These are phyloP conservation scores for Urocolius indicus DNA, from an alignment of 2,113 vertebrate genomes.

Conservation along the genomic window DNA sequence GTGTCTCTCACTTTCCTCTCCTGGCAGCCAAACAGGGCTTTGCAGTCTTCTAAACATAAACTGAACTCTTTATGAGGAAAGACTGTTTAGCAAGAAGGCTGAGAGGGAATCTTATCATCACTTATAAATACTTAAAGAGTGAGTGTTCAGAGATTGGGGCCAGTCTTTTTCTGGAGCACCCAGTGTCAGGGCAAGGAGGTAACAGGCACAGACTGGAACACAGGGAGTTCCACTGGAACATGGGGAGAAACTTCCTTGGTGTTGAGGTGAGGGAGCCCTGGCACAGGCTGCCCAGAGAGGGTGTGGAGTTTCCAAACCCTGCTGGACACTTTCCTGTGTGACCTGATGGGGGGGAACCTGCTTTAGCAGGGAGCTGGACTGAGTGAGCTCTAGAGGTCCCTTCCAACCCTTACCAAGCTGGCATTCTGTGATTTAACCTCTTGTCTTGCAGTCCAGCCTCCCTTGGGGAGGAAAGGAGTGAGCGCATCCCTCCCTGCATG, in stretches of 20 bases:
- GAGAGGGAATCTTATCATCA: too few species aligned
- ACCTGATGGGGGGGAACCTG: background rate
- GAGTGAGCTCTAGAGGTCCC: background rate
- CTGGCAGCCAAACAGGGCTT: background rate
- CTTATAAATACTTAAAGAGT: too few species aligned
- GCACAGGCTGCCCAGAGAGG: background rate
- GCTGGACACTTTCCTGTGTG: background rate
- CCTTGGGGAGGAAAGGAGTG: rapidly evolving
- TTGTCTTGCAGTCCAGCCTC: too few species aligned
- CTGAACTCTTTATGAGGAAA: background rate
- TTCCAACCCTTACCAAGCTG: background rate
- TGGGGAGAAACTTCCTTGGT: too few species aligned
- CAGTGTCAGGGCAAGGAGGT: too few species aligned
- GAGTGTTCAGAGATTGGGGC: too few species aligned
- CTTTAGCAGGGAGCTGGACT: background rate
- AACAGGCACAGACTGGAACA: too few species aligned
- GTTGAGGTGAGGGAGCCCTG: background rate
- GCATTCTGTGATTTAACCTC: background rate
- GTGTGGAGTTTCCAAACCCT: background rate
- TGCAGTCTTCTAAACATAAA: background rate
- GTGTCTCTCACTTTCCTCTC: background rate
- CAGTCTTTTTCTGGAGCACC: too few species aligned
- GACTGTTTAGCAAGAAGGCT: too few species aligned
- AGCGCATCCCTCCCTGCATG: rapidly evolving
- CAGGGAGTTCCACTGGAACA: too few species aligned